Conservation (phyloP, 2,113 vertebrate species). For the Spea multiplicata region DNA sequence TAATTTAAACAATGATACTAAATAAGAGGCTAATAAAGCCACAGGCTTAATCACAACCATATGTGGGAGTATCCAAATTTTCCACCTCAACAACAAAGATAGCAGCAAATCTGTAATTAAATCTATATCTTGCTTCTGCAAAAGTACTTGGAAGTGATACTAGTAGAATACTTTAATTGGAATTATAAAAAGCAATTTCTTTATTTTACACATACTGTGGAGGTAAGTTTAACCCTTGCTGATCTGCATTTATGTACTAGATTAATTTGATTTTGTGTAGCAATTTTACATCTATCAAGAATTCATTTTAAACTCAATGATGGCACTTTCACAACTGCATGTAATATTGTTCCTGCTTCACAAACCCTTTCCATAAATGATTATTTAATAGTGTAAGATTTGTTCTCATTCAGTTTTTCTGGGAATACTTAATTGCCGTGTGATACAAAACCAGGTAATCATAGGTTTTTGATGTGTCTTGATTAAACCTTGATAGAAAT, state of each 20-base stretch:
- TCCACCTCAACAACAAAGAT: constrained; percentile 62
- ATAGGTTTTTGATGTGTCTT: too few relatives aligned
- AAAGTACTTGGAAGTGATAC: constrained; percentile 16
- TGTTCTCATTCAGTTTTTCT: too few relatives aligned
- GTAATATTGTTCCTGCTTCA: too few relatives aligned
- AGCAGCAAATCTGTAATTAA: constrained; percentile 61
- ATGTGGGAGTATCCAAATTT: constrained; percentile 63
- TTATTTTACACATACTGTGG: background rate
- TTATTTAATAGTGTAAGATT: too few relatives aligned
- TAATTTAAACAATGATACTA: constrained; percentile 74
- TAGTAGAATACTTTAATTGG: constrained; percentile 10
- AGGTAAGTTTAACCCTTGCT: background rate
- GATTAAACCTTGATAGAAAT: too few relatives aligned
- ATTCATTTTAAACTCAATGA: too few relatives aligned
- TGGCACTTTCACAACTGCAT: too few relatives aligned
- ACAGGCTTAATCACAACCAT: constrained; percentile 69
- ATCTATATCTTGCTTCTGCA: constrained; percentile 57
- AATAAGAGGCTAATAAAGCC: constrained; percentile 65
- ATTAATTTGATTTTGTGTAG: background rate
- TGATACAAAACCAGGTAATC: too few relatives aligned
- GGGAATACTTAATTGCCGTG: too few relatives aligned
- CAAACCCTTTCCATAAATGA: too few relatives aligned
- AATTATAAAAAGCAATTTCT: background rate
- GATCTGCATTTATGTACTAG: background rate
- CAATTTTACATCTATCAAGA: too few relatives aligned